Evolutionary conservation across 2,113 vertebrate species (phyloP), one percentile per base, ranked within the genome.

Genomic region (Neomonachus schauinslandi): DNA sequence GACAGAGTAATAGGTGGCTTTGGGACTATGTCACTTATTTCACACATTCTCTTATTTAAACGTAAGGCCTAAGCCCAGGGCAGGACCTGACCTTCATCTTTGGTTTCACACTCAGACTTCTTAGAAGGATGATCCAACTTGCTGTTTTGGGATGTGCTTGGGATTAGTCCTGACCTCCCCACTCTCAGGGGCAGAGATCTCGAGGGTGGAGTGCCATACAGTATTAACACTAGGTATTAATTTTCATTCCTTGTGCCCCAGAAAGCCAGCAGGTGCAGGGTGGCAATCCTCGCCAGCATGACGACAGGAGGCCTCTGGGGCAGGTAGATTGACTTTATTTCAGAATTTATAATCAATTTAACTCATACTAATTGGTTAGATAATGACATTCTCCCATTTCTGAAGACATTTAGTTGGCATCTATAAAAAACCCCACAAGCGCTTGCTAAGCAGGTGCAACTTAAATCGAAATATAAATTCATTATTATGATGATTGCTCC

Each of bases 321-420:
- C 97, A 95, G 39, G 92, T 96, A 98, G 92, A 98, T 87, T 95
- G 94, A 96, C 97, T 98, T 98, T 98, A 98, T 98, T 98, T 98
- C 97, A 95, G 92, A 85, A 96, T 97, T 97, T 95, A 95, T 94
- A 94, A 98, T 98, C 96, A 96, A 53, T 94, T 96, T 96, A 97
- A 87, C 84, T 94, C 2, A 0, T 92, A 92, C 96, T 98, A 98
- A 98, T 98, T 97, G 92, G 76, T 88, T 97, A 90, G 96, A 91
- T 98, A 98, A 98, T 97, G 94, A 83, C 0, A 21, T 53, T 96
- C 84, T 97, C 82, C 90, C 90, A 95, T 97, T 98, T 98, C 96
- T 21, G 13, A 88, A 98, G 97, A 94, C 95, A 96, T 97, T 98
- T 97, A 95, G 92, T 91, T 97, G 96, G 96, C 93, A 93, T 96